phyloP scores from a whole-genome alignment of 2,797 vertebrate species.

The Esox masquinongy region DNA sequence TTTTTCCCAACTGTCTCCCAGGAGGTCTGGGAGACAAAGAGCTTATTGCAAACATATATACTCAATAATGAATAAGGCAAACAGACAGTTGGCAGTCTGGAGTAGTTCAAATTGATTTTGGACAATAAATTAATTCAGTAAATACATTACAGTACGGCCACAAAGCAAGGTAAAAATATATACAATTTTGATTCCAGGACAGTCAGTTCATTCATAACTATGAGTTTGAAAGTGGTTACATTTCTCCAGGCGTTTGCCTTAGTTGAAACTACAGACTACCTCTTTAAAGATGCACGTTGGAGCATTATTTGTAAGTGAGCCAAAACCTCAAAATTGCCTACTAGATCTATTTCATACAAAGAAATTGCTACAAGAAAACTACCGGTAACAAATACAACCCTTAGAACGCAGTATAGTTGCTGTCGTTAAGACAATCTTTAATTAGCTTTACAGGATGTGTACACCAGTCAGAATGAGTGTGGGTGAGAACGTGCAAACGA shows the following conservation, averaged over 20 bases:
- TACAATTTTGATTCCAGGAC: not conserved
- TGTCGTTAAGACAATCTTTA: not conserved
- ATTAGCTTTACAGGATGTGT: not conserved
- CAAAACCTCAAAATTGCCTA: too few relatives aligned
- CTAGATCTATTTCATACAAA: too few relatives aligned
- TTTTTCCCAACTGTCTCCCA: conserved; percentile 99
- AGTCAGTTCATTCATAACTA: not conserved
- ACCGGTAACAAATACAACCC: too few relatives aligned
- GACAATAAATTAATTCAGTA: too few relatives aligned
- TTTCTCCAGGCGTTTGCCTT: not conserved
- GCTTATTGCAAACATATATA: not conserved
- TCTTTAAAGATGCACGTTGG: not conserved
- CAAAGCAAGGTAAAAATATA: not conserved
- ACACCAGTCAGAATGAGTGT: not conserved
- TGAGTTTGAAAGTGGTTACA: not conserved
- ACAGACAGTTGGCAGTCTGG: not conserved
- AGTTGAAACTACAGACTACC: not conserved
- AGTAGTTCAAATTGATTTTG: too few relatives aligned
- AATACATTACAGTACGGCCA: not conserved
- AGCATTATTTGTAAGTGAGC: too few relatives aligned
- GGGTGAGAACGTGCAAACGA: not conserved
- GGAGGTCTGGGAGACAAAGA: conserved; percentile 77
- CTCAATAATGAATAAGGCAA: not conserved
- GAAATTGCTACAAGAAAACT: too few relatives aligned
- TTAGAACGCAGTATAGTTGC: too few relatives aligned